Evolutionary conservation across 2,888 invertebrate genomes (phyloP).

Genomic region (Ophion ventricosus): DNA sequence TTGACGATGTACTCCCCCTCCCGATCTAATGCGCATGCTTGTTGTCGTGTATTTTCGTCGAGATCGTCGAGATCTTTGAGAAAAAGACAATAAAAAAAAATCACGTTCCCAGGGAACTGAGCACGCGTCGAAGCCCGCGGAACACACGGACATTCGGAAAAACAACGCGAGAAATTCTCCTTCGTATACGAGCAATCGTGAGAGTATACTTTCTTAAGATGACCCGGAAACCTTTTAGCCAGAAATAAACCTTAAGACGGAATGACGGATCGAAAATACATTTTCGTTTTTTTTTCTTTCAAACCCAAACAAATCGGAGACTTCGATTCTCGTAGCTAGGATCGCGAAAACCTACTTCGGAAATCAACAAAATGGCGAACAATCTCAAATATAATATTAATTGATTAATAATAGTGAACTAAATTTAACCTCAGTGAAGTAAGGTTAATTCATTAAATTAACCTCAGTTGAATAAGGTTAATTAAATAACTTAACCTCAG

Average conservation of each 20-base stretch:
- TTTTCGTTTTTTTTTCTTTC: neutral
- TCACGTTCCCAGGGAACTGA: neutral
- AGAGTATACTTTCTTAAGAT: neutral
- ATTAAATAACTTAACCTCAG: neutral
- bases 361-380: neutral
- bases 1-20: neutral
- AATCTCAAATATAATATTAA: neutral
- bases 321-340: neutral
- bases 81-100: neutral
- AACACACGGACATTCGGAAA: neutral
- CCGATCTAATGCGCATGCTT: constrained; percentile 6
- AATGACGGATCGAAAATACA: neutral
- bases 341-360: neutral
- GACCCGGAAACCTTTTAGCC: neutral
- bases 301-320: neutral
- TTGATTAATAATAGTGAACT: neutral
- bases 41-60: neutral
- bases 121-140: neutral
- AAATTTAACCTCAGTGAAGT: neutral
- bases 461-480: neutral
- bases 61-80: constrained; percentile 2
- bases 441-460: no score
- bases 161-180: neutral
- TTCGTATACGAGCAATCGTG: neutral
- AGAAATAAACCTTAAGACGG: neutral